phyloP scores from a whole-genome alignment of 2,888 invertebrate genomes.

The Arrhopalites spinosus region DNA sequence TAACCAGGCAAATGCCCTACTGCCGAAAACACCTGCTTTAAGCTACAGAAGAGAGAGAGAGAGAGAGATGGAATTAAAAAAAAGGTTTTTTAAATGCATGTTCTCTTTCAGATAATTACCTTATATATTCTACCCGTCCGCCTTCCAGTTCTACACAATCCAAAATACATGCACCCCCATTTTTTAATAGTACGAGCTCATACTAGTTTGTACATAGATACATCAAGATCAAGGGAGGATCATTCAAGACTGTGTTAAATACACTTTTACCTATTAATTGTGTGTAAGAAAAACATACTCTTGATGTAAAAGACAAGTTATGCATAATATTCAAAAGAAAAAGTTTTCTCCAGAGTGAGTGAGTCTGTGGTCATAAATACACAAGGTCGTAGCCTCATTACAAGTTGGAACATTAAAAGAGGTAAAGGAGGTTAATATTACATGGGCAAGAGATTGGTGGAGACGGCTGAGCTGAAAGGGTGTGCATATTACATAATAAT shows the following conservation, averaged over 20 bases:
- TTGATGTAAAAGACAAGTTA: too few relatives aligned
- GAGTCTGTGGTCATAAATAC: background rate
- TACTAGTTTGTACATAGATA: background rate
- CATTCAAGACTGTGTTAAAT: background rate
- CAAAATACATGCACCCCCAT: constrained; percentile 4
- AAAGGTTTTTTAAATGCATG: constrained; percentile 31
- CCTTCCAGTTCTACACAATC: background rate
- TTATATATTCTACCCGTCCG: constrained; percentile 3
- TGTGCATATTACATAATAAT: constrained; percentile 18
- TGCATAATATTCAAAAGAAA: too few relatives aligned
- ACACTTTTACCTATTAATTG: constrained; percentile 3
- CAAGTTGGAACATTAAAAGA: background rate
- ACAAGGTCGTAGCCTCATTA: constrained; percentile 17
- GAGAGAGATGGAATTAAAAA: background rate
- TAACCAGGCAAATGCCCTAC: background rate
- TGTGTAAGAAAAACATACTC: background rate
- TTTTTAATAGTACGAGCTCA: background rate
- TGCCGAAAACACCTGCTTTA: constrained; percentile 32
- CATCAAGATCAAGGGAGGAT: constrained; percentile 33
- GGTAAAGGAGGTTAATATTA: background rate
- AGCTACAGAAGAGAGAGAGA: constrained; percentile 6
- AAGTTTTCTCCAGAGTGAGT: background rate
- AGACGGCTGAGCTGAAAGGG: constrained; percentile 23
- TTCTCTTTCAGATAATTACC: constrained; percentile 37
- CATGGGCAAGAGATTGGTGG: background rate